Evolutionary conservation across 2,797 vertebrate species (phyloP), one percentile per base, ranked within the genome.

Genomic region (Falco naumanni): DNA sequence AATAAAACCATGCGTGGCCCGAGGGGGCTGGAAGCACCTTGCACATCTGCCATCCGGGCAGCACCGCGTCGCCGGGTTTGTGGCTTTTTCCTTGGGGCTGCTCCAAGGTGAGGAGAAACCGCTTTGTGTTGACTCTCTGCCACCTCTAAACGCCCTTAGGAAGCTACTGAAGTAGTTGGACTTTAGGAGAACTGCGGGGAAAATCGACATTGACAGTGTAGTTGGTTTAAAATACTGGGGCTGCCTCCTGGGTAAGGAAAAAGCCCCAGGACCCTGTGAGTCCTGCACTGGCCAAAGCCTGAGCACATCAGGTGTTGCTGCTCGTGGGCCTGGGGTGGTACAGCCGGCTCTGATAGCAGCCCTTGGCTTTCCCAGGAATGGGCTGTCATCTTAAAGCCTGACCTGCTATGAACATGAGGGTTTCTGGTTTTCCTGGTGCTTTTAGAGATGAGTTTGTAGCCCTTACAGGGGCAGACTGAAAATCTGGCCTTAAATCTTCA

Each of bases 1-100:
- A 86, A 96, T 87, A 93, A 87, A 92, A 45, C 41, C 51, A 28
- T 0, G 0, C 0, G 10, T 89, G 90, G 89, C 90, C 71, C 2
- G 1, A 69, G 87, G 72, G 84, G 39, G 33, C 60, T 83, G 82
- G 39, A 77, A 60, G 51, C 70, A 34, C 74, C 85, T 84, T 70
- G 74, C 8, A 66, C 48, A 57, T 74, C 69, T 63, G 54, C 69
- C 0, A 0, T 60, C 60, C 43, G 1, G 31, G 59, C 45, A 92
- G 53, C 0, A 0, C 33, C 22, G 37, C 3, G 1, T 26, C 0
- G 29, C 45, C 0, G 1, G 33, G 13, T 45, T 56, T 37, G 31
- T 2, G 2, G 51, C 31, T 77, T 33, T 63, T 76, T 64, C 87
- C 79, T 53, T 53, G 69, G 45, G 91, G 68, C 71, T 64, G 56